These are phyloP conservation scores for Rhabdornis inornatus DNA, from an alignment of 2,113 vertebrate species.

Conservation along the genomic window DNA sequence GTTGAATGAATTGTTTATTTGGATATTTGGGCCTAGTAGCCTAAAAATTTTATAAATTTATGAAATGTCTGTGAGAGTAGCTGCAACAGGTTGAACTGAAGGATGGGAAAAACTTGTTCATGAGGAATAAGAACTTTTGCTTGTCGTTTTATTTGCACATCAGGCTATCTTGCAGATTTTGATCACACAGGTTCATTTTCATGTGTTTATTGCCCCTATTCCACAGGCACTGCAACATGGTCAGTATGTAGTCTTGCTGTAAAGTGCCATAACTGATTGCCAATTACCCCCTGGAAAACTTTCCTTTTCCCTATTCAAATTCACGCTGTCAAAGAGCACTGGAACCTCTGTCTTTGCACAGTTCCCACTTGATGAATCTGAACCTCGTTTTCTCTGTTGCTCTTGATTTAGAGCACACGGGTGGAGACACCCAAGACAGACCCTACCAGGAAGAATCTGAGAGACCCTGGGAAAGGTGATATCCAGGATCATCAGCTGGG, in stretches of 20 bases:
- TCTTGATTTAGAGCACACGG: background rate
- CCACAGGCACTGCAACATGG: background rate
- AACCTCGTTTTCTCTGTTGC: background rate
- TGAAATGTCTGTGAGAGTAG: background rate
- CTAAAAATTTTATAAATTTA: background rate
- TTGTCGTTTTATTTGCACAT: background rate
- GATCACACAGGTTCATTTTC: background rate
- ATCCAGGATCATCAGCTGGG: background rate
- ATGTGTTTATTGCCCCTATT: background rate
- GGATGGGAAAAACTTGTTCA: background rate
- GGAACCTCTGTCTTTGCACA: background rate
- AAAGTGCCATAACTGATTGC: background rate
- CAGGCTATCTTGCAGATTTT: background rate
- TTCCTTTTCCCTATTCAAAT: background rate
- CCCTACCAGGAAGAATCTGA: background rate
- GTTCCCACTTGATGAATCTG: background rate
- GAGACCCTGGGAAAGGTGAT: background rate
- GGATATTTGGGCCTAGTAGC: background rate
- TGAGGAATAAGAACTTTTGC: background rate
- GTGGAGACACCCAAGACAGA: background rate
- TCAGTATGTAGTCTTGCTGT: background rate
- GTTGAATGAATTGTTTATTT: background rate
- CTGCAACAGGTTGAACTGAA: background rate
- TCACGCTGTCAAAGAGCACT: fast-evolving
- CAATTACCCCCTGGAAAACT: background rate